Evolutionary conservation across 2,113 vertebrate species (phyloP).

Genomic region (Campylomormyrus numenius): DNA sequence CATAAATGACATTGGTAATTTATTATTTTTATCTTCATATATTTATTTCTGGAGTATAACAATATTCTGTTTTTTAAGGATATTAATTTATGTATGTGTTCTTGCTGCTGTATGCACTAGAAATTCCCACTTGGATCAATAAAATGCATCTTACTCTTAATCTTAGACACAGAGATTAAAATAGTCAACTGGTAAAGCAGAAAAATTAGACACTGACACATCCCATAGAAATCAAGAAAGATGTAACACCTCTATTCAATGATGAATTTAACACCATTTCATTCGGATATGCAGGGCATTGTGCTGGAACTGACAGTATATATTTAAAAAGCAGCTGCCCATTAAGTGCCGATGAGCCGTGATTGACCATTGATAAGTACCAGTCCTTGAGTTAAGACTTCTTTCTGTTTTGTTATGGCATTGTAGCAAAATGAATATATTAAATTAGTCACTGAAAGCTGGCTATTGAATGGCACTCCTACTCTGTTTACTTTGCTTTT

Average conservation of each 20-base stretch:
- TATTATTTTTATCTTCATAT: too few relatives aligned
- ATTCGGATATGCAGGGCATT: neutral
- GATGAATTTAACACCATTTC: neutral
- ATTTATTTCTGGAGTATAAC: too few relatives aligned
- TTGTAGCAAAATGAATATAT: neutral
- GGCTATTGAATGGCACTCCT: neutral
- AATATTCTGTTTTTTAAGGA: too few relatives aligned
- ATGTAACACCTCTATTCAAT: neutral
- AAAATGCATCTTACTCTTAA: neutral
- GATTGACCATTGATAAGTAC: neutral
- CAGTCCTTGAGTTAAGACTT: neutral
- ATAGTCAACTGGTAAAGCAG: neutral
- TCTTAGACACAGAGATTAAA: neutral
- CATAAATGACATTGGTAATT: too few relatives aligned
- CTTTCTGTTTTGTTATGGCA: neutral
- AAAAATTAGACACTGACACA: neutral
- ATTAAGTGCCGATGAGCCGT: neutral
- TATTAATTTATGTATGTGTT: neutral
- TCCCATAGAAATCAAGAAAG: neutral
- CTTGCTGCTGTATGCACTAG: neutral
- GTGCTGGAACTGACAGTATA: neutral
- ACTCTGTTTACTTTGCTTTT: neutral
- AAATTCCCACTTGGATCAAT: neutral
- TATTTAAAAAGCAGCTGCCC: neutral
- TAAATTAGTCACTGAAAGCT: neutral